These are phyloP conservation scores for Mormoops blainvillei DNA, from an alignment of 2,113 vertebrate genomes.

Conservation along the genomic window DNA sequence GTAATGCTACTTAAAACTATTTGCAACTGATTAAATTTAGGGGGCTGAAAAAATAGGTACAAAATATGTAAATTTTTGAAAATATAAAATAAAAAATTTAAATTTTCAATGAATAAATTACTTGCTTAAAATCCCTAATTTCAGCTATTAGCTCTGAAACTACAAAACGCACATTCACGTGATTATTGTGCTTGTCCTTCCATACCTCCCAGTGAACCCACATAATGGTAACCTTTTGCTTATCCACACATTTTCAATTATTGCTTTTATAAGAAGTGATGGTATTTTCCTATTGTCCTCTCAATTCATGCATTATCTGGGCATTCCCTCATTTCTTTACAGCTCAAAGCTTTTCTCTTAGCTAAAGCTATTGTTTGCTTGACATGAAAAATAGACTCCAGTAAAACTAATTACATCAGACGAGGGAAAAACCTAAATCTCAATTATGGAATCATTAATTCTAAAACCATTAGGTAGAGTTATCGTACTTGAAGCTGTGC, in stretches of 20 bases:
- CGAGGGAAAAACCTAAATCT: constrained; percentile 37
- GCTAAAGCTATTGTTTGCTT: constrained; percentile 20
- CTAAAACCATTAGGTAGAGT: constrained; percentile 41
- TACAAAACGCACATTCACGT: not conserved
- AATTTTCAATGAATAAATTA: not conserved
- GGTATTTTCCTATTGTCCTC: not conserved
- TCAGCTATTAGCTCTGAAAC: not conserved
- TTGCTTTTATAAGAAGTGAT: not conserved
- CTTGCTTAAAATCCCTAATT: not conserved
- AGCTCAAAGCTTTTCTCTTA: constrained; percentile 6
- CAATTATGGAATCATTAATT: constrained; percentile 58
- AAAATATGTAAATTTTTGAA: not conserved
- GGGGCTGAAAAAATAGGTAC: not conserved
- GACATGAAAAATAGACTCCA: constrained; percentile 55
- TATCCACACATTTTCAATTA: not conserved
- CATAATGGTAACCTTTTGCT: not conserved
- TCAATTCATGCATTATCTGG: not conserved
- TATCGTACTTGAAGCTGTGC: not conserved
- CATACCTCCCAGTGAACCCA: not conserved
- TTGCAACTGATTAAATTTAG: not conserved
- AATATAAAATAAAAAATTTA: not conserved
- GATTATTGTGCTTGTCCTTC: not conserved
- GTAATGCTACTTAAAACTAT: not conserved
- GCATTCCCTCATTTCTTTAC: constrained; percentile 7
- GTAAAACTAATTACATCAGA: constrained; percentile 54